Evolutionary conservation across 35 echinoderm and acorn worm species (phyloP), one percentile per base, ranked within the genome.

Genomic region (Holothuria glaberrima): DNA sequence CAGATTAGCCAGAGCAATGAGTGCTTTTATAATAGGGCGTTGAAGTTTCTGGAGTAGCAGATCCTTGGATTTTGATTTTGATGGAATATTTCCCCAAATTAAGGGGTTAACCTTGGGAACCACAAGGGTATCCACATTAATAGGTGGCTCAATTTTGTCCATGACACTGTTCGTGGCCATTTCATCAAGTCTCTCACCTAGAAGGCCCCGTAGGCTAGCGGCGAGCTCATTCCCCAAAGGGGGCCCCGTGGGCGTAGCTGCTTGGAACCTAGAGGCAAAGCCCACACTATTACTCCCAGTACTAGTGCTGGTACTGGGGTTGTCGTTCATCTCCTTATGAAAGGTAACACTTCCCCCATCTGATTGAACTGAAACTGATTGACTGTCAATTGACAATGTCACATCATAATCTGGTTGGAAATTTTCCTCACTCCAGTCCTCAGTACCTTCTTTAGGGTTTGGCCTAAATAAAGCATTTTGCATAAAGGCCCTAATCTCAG

Each of bases 321-420:
- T 68, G 64, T 68, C 64, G 7, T 6, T 25, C 30, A 68, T 68
- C 64, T 24, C n/a, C n/a, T 22, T 54, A 1, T 54, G 5, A 69
- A 9, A 66, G 21, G 66, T 69, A 29, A 27, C 66, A 13, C 66
- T 69, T 69, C 24, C 66, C 28, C 66, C 66, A 25, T 25, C 66
- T 25, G 66, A 69, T 16, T 28, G n/a, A 69, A 21, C 17, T 17
- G 31, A 30, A 21, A 69, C 24, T 26, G 66, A 69, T 21, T 69
- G n/a, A 69, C 17, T 69, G 66, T 9, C 31, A 68, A 68, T 20
- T 5, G 64, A 68, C n/a, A 68, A 22, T 5, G n/a, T 69, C 25
- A 12, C 66, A 9, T 69, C 66, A 78, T 46, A 78, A 78, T 78
- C 74, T 25, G 31, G 74, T 48, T 78, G 74, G 74, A 78, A 78